Base-by-base conservation (phyloP, 2,797 vertebrate genomes). In the Gobionotothen gibberifrons region DNA sequence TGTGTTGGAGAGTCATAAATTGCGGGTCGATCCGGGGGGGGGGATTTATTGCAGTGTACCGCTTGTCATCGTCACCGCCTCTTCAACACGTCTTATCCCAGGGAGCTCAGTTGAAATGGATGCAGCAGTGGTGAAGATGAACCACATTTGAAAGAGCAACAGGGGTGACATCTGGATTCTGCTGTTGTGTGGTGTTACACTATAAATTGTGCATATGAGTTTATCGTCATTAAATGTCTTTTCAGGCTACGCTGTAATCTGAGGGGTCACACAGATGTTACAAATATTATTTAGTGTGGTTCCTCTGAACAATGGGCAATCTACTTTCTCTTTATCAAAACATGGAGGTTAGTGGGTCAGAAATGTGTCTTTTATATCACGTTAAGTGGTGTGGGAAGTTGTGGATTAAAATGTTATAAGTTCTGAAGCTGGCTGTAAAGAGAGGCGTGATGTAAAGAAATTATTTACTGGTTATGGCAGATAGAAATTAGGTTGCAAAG, bases 1-100 rank as follows among this genome's bases (percentile, higher is more conserved):
- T 88, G 81, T 91, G 87, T 85, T 58, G 44, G 78, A 79, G 88
- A 87, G 71, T 78, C 78, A 84, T 90, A 89, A 90, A 91, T 91
- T 85, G 83, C 21, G 48, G 71, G 72, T 68, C 60, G 71, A 87
- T 87, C 81, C 58, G 69, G 55, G 61, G 21, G 61, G 22, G 26
- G 62, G 80, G 84, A 83, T 90, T 89, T 86, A 79, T 80, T 59
- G 57, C 26, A 65, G 65, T 54, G 71, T 44, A 44, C 72, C 39
- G 63, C 54, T 76, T 74, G 83, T 84, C 74, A 42, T 62, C 44
- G 7, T 53, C 60, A 3, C 66, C 60, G 48, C 70, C 78, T 80
- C 72, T 59, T 74, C 60, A 61, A 3, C 74, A 51, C 5, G 46
- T 74, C 65, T 71, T 53, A 65, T 63, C 57, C 60, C 64, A 29